phyloP scores from a whole-genome alignment of 2,888 invertebrate genomes.

The Clostera curtula region DNA sequence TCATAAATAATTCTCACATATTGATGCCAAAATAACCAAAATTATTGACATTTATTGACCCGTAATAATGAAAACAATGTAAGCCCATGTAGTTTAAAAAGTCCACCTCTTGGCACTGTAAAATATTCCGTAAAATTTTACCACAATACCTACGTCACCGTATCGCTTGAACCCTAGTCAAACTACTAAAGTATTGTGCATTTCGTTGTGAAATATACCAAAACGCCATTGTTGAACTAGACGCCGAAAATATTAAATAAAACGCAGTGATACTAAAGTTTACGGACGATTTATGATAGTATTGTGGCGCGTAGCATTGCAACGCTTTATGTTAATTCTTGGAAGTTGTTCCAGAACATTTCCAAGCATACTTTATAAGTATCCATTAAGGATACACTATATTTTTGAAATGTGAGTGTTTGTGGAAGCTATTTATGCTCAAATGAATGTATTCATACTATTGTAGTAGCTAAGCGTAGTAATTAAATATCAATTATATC shows the following conservation, averaged over 20 bases:
- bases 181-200: conserved; percentile 22
- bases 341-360: conserved; percentile 9
- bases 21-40: too few relatives aligned
- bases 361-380: conserved; percentile 10
- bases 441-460: too few relatives aligned
- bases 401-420: too few relatives aligned
- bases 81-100: too few relatives aligned
- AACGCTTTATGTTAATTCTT: conserved; percentile 15
- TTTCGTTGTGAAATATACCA: conserved; percentile 15
- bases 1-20: too few relatives aligned
- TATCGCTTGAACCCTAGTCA: conserved; percentile 12
- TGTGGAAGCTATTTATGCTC: too few relatives aligned
- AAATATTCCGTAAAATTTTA: conserved; percentile 32
- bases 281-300: conserved; percentile 21
- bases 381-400: conserved; percentile 9
- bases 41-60: too few relatives aligned
- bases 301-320: conserved; percentile 15
- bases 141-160: conserved; percentile 19
- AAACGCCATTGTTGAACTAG: conserved; percentile 18
- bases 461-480: too few relatives aligned
- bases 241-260: conserved; percentile 19
- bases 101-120: too few relatives aligned
- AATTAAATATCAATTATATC: too few relatives aligned
- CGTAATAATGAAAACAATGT: too few relatives aligned
- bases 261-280: conserved; percentile 21